Percentiles rank a stretch among this genome's conserved stretches.
phyloP scores from a whole-genome alignment of 2,113 vertebrate genomes.

The Cygnus buccinator region DNA sequence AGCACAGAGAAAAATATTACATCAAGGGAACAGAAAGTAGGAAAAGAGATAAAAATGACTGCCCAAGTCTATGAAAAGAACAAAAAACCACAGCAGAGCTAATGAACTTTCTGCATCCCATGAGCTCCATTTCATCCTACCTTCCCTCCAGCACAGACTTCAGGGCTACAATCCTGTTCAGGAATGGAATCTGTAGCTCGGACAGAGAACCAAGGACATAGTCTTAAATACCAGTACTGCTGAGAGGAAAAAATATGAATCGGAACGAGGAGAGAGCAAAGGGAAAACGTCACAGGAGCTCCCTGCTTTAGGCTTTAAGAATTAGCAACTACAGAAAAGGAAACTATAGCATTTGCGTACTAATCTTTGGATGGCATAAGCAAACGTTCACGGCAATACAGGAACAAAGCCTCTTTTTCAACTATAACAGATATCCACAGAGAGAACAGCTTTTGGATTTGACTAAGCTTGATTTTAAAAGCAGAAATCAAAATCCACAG shows the following conservation, averaged over 20 bases:
- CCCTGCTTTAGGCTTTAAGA: neutral
- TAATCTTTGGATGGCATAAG: neutral
- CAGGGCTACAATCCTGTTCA: neutral
- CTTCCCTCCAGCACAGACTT: neutral
- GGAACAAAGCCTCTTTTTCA: neutral
- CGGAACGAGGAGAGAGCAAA: neutral
- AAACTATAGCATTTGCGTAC: neutral
- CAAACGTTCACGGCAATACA: neutral
- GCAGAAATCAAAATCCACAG: neutral
- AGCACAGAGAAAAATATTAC: neutral
- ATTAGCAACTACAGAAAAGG: neutral
- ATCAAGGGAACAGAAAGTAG: neutral
- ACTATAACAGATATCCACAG: neutral
- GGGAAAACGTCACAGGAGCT: neutral
- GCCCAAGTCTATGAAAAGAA: neutral
- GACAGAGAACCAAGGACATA: neutral
- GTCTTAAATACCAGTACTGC: neutral
- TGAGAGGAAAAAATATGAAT: neutral
- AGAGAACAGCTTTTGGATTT: neutral
- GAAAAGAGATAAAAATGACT: neutral
- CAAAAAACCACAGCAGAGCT: neutral
- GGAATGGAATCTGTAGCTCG: neutral
- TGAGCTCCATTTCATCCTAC: neutral
- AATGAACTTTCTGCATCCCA: neutral
- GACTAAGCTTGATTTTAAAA: neutral